Evolutionary conservation across 2,888 invertebrate genomes (phyloP).

Genomic region (Theretra japonica): DNA sequence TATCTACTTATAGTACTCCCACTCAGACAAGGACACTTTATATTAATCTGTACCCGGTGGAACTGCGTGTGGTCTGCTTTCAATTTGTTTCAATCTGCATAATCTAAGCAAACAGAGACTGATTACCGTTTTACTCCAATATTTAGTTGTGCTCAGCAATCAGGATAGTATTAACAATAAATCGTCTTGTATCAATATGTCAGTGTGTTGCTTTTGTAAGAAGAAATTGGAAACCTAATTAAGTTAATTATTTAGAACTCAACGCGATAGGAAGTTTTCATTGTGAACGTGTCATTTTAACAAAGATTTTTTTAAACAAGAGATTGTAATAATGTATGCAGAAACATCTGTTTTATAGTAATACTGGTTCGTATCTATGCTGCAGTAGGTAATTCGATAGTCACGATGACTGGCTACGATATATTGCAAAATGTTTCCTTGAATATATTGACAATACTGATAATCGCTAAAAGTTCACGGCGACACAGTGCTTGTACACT

Average conservation of each 20-base stretch:
- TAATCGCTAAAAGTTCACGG: constrained; percentile 1
- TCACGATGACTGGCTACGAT: neutral
- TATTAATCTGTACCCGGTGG: constrained; percentile 8
- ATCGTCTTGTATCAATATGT: no score
- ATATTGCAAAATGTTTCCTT: neutral
- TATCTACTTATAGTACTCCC: neutral
- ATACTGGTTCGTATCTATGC: no score
- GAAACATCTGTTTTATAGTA: no score
- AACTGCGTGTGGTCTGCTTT: constrained; percentile 25
- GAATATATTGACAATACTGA: neutral
- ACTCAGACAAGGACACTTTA: neutral
- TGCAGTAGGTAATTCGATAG: no score
- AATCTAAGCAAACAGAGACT: neutral
- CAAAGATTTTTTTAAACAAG: no score
- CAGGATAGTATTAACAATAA: no score
- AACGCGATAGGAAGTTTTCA: no score
- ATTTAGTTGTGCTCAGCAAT: neutral
- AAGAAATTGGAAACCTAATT: no score
- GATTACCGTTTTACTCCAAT: neutral
- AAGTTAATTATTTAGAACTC: no score
- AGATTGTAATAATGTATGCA: no score
- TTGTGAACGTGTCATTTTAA: no score
- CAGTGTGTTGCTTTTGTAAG: no score
- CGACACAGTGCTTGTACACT: neutral
- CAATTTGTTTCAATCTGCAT: neutral